Evolutionary conservation across 2,113 vertebrate species (phyloP).

Genomic region (Oryzias woworae): DNA sequence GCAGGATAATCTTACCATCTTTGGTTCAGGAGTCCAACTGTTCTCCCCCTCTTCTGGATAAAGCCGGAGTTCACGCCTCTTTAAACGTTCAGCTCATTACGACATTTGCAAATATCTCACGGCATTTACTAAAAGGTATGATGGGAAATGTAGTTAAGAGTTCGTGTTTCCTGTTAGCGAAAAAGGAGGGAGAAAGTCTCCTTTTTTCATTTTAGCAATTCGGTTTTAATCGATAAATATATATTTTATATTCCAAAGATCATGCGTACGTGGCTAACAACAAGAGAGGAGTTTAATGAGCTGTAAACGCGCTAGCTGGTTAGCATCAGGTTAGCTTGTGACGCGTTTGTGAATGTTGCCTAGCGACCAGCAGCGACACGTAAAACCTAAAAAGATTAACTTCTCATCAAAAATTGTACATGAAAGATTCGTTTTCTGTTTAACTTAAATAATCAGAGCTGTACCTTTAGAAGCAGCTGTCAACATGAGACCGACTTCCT

Average conservation of each 20-base stretch:
- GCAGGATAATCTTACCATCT: slow-evolving; percentile 62
- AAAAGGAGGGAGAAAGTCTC: no score
- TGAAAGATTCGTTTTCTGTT: no score
- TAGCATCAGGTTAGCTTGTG: background rate
- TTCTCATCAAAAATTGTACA: background rate
- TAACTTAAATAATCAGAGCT: fast-evolving
- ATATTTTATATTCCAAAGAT: no score
- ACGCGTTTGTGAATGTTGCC: slow-evolving; percentile 43
- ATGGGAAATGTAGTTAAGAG: slow-evolving; percentile 37
- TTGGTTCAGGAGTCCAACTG: background rate
- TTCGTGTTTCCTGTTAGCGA: no score
- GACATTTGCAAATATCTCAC: slow-evolving; percentile 22
- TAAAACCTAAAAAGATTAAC: background rate
- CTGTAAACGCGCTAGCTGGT: background rate
- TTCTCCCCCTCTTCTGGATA: slow-evolving; percentile 16
- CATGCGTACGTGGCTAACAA: no score
- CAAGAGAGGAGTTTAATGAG: no score
- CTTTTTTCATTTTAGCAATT: no score
- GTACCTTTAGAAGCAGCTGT: background rate
- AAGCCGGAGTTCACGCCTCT: slow-evolving; percentile 56
- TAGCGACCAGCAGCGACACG: slow-evolving; percentile 34
- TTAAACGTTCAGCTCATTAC: slow-evolving; percentile 28
- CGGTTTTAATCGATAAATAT: no score
- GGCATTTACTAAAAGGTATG: slow-evolving; percentile 1
- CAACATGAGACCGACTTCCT: background rate